Evolutionary conservation across 2,888 invertebrate species (phyloP).

Genomic region (Mimumesa dahlbomi): DNA sequence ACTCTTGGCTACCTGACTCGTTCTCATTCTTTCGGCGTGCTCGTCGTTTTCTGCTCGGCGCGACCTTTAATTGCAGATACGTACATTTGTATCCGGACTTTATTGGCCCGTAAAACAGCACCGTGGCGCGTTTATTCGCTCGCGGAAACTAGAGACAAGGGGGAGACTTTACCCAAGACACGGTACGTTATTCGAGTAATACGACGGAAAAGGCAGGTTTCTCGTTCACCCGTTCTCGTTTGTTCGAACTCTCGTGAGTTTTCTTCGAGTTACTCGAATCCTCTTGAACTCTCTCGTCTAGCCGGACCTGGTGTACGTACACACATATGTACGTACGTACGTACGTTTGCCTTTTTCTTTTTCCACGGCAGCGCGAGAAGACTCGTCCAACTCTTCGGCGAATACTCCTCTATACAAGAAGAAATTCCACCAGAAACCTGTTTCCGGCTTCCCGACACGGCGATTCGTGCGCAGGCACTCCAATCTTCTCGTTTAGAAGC

Average conservation of each 20-base stretch:
- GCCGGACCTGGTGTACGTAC: constrained; percentile 15
- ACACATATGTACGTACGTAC: too few species aligned
- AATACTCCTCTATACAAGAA: constrained; percentile 39
- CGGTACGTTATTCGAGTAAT: constrained; percentile 23
- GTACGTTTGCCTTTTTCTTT: too few species aligned
- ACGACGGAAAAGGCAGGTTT: constrained; percentile 1
- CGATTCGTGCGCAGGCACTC: constrained; percentile 42
- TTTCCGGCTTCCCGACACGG: constrained; percentile 50
- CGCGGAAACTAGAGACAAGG: not conserved
- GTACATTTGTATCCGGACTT: constrained; percentile 27
- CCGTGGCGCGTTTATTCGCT: constrained; percentile 9
- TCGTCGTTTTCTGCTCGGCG: not conserved
- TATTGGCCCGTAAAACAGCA: constrained; percentile 32
- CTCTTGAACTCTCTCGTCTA: constrained; percentile 24
- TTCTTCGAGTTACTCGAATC: constrained; percentile 10
- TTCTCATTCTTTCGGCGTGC: not conserved
- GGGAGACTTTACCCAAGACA: constrained; percentile 1
- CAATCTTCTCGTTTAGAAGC: constrained; percentile 28
- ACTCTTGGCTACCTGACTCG: not conserved
- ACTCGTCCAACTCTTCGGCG: constrained; percentile 20
- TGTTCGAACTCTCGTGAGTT: not conserved
- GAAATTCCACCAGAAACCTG: constrained; percentile 53
- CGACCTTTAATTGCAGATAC: constrained; percentile 27
- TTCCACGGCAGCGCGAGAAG: too few species aligned
- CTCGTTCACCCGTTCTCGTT: not conserved